phyloP scores from a whole-genome alignment of 1,140 invertebrate genomes.

The Ephestia elutella region DNA sequence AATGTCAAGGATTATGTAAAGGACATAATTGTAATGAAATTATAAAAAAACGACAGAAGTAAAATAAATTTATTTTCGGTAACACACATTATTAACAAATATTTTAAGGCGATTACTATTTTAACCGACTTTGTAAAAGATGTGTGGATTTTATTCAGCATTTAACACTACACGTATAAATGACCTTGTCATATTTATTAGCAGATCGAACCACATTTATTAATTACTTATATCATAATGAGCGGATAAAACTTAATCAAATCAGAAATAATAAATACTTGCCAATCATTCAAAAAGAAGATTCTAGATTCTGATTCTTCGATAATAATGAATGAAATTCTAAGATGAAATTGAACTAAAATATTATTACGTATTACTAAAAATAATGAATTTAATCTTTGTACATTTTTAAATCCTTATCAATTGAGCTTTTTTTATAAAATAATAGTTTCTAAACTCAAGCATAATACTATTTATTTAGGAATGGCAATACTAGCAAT shows the following conservation, averaged over 20 bases:
- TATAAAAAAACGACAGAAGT: background rate
- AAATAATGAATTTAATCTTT: background rate
- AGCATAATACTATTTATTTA: background rate
- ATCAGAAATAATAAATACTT: background rate
- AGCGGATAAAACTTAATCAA: background rate
- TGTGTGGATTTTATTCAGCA: background rate
- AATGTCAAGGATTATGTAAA: too few species aligned
- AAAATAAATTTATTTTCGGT: slow-evolving; percentile 2
- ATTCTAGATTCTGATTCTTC: background rate
- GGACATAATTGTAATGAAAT: too few species aligned
- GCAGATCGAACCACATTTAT: background rate
- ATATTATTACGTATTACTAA: background rate
- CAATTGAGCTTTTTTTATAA: background rate
- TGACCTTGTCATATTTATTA: background rate
- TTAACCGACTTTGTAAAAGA: background rate
- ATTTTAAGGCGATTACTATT: background rate
- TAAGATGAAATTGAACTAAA: background rate
- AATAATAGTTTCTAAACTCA: background rate
- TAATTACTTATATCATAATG: background rate
- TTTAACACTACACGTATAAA: background rate
- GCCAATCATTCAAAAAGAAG: background rate
- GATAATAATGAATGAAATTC: background rate
- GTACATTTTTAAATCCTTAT: background rate
- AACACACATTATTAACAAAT: slow-evolving; percentile 1
- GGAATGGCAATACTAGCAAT: background rate